These are phyloP conservation scores for Elymnias hypermnestra DNA, from an alignment of 1,140 invertebrate genomes.

Conservation along the genomic window DNA sequence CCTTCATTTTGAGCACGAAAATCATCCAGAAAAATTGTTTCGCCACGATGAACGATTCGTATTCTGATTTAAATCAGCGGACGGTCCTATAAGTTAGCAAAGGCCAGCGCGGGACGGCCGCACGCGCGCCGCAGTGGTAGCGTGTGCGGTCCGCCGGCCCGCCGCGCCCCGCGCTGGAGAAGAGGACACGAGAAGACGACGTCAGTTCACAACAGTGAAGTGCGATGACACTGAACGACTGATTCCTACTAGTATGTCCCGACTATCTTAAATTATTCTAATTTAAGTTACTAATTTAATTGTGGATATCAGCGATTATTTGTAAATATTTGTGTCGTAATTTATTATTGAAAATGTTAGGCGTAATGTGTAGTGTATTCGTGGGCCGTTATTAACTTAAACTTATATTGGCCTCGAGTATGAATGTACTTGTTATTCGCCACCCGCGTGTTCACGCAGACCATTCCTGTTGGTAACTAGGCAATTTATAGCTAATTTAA, in stretches of 20 bases:
- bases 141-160: too few relatives aligned
- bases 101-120: slow-evolving; percentile 22
- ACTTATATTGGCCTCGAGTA: slow-evolving; percentile 47
- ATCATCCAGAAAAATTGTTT: slow-evolving; percentile 41
- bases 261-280: slow-evolving; percentile 65
- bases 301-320: slow-evolving; percentile 58
- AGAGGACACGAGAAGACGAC: slow-evolving; percentile 42
- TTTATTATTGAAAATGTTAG: slow-evolving; percentile 68
- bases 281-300: slow-evolving; percentile 70
- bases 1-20: slow-evolving; percentile 59
- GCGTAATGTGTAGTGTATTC: slow-evolving; percentile 47
- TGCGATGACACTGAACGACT: slow-evolving; percentile 60
- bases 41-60: slow-evolving; percentile 35
- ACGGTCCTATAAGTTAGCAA: slow-evolving; percentile 30
- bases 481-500: slow-evolving; percentile 71
- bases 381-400: slow-evolving; percentile 44
- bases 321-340: slow-evolving; percentile 72
- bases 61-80: slow-evolving; percentile 30
- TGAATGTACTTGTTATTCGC: slow-evolving; percentile 69
- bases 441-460: slow-evolving; percentile 73
- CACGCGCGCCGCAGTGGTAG: too few relatives aligned
- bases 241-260: slow-evolving; percentile 71
- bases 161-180: slow-evolving; percentile 28
- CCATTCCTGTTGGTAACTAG: slow-evolving; percentile 72
- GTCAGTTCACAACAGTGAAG: slow-evolving; percentile 38